These are phyloP conservation scores for Meliscaeva auricollis DNA, from an alignment of 2,888 invertebrate species.

Conservation along the genomic window DNA sequence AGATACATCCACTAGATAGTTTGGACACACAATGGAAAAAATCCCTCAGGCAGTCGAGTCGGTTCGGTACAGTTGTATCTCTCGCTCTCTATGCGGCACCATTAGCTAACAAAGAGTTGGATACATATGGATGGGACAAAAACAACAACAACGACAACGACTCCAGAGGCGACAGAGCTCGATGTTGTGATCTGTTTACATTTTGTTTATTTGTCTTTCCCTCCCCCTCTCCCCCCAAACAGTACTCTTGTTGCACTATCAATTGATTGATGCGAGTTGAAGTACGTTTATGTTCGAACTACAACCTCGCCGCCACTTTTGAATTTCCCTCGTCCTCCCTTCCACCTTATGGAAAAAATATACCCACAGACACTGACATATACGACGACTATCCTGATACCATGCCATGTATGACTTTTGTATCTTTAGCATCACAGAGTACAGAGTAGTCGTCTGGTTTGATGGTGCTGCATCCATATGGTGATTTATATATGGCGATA, in stretches of 20 bases:
- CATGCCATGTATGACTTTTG: conserved; percentile 29
- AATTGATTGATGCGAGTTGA: conserved; percentile 72
- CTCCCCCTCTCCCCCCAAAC: neutral
- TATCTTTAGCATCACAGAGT: conserved; percentile 24
- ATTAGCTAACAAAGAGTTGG: conserved; percentile 45
- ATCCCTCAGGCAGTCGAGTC: conserved; percentile 49
- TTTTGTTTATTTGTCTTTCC: conserved; percentile 65
- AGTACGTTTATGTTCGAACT: conserved; percentile 57
- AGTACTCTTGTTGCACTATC: conserved; percentile 18
- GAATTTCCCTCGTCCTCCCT: neutral
- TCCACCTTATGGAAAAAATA: neutral
- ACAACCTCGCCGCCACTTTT: conserved; percentile 35
- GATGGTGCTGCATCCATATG: conserved; percentile 58
- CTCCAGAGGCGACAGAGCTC: conserved; percentile 45
- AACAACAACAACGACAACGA: conserved; percentile 26
- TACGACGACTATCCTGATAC: conserved; percentile 1
- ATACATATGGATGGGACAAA: conserved; percentile 10
- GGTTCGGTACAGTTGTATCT: conserved; percentile 33
- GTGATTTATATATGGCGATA: conserved; percentile 54
- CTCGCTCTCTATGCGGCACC: conserved; percentile 17
- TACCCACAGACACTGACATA: neutral
- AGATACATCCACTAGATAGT: neutral
- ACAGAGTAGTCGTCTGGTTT: neutral
- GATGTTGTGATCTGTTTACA: conserved; percentile 73
- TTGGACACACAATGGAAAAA: conserved; percentile 29